Conservation (phyloP, 2,113 vertebrate genomes). For the Galemys pyrenaicus region DNA sequence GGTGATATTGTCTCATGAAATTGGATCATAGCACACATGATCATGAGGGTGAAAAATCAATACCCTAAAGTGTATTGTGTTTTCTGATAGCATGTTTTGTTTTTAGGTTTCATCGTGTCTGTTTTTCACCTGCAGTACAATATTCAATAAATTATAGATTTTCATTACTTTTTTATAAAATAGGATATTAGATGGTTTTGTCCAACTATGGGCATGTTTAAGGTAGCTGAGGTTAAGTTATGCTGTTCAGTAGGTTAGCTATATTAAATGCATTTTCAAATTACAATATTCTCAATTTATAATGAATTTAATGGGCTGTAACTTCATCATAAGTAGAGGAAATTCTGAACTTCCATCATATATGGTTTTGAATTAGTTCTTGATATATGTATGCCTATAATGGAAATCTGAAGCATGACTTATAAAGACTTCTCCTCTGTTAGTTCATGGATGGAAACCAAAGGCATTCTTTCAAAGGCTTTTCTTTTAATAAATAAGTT, state of each 20-base stretch:
- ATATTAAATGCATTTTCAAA: background rate
- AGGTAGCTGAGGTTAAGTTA: background rate
- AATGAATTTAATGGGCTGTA: background rate
- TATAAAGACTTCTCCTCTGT: background rate
- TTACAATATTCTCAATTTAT: background rate
- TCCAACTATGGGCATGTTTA: background rate
- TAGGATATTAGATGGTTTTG: background rate
- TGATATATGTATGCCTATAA: background rate
- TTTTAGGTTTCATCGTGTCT: background rate
- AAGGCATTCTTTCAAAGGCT: background rate
- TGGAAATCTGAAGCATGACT: background rate
- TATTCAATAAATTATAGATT: background rate
- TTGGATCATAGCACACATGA: background rate
- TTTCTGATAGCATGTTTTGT: background rate
- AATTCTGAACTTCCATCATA: background rate
- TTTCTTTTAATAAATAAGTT: conserved; percentile 22
- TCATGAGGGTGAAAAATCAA: background rate
- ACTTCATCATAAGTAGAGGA: background rate
- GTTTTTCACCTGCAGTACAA: background rate
- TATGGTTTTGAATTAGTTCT: background rate
- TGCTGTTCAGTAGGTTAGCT: background rate
- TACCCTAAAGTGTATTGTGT: background rate
- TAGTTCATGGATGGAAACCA: background rate
- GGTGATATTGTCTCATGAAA: too few relatives aligned
- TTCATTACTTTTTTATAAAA: background rate